Evolutionary conservation across 1,140 invertebrate species (phyloP).

Genomic region (Orchesella cincta): DNA sequence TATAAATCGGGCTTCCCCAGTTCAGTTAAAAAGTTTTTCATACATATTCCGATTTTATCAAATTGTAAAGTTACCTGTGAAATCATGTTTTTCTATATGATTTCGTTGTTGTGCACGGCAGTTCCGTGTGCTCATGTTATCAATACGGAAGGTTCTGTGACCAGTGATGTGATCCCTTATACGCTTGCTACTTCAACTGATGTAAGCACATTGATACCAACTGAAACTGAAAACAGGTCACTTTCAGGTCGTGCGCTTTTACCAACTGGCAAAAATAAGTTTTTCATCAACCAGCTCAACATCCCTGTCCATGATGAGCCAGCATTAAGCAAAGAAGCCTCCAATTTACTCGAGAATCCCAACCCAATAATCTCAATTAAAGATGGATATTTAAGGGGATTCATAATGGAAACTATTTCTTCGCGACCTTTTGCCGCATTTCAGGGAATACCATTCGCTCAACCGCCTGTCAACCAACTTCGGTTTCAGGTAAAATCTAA

Average conservation of each 20-base stretch:
- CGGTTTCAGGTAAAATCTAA: constrained; percentile 37
- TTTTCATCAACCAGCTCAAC: background rate
- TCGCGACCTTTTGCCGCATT: constrained; percentile 41
- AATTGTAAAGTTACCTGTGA: background rate
- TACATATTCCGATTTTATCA: background rate
- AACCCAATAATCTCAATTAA: constrained; percentile 35
- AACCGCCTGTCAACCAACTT: constrained; percentile 39
- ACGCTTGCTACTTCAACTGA: background rate
- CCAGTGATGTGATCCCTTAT: background rate
- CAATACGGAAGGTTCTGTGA: background rate
- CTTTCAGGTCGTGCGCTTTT: background rate
- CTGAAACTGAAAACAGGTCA: background rate
- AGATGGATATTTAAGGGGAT: constrained; percentile 43
- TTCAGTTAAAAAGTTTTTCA: background rate
- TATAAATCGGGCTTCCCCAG: background rate
- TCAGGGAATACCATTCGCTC: constrained; percentile 47
- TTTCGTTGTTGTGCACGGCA: constrained; percentile 2
- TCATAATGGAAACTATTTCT: constrained; percentile 42
- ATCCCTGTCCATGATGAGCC: background rate
- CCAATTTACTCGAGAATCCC: background rate
- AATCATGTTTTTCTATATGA: constrained; percentile 10
- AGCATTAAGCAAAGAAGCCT: background rate
- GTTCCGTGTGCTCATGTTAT: constrained; percentile 9
- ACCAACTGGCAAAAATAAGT: background rate
- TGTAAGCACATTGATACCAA: background rate